Evolutionary conservation across 2,888 invertebrate genomes (phyloP).

Genomic region (Clanis bilineata): DNA sequence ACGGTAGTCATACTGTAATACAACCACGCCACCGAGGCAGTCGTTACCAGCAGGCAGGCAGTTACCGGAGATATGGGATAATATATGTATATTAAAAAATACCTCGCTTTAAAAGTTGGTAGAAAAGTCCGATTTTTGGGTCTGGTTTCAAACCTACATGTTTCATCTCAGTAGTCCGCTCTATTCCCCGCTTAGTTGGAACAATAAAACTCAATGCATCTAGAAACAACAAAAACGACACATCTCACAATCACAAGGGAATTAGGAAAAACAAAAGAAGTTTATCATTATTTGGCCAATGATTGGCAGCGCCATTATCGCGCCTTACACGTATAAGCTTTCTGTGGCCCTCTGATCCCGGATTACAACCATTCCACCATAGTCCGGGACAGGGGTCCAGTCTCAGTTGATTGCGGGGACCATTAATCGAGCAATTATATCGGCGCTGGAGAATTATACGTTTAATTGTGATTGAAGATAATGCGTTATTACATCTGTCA

Average conservation of each 20-base stretch:
- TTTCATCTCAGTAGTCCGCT: too few species aligned
- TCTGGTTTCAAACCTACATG: too few species aligned
- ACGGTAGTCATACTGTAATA: too few species aligned
- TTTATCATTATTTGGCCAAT: constrained; percentile 31
- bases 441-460: neutral
- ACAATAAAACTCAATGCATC: neutral
- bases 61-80: too few species aligned
- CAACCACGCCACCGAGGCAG: too few species aligned
- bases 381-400: constrained; percentile 30
- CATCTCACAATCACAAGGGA: neutral
- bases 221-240: neutral
- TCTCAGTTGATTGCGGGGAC: neutral
- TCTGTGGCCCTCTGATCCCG: constrained; percentile 47
- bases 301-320: constrained; percentile 68
- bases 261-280: constrained; percentile 16
- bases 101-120: too few species aligned
- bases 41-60: too few species aligned
- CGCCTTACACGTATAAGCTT: constrained; percentile 55
- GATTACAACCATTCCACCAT: constrained; percentile 41
- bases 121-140: too few species aligned
- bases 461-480: neutral
- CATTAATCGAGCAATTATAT: neutral
- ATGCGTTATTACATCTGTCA: neutral
- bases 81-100: too few species aligned
- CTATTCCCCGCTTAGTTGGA: too few species aligned